These are phyloP conservation scores for Gasterosteus aculeatus DNA, from an alignment of 2,113 vertebrate genomes.

Conservation along the genomic window DNA sequence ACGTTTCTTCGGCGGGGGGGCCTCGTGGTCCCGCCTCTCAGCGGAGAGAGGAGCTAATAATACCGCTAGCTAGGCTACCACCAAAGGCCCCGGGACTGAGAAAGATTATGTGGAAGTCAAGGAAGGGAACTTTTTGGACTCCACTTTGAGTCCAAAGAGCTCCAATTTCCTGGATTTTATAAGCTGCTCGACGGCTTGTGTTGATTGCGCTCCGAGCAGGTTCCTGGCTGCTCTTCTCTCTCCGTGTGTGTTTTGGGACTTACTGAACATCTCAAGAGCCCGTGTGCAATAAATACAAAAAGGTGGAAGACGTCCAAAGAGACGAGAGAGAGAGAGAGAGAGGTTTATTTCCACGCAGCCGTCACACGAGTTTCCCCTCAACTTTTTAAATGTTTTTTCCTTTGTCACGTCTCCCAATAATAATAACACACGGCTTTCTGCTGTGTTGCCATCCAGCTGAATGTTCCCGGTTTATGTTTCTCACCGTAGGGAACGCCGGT, in stretches of 20 bases:
- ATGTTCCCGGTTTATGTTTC: conserved; percentile 63
- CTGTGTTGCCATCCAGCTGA: conserved; percentile 19
- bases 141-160: background rate
- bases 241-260: conserved; percentile 1
- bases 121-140: conserved; percentile 13
- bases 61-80: conserved; percentile 5
- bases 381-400: too few relatives aligned
- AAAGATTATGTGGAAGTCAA: conserved; percentile 42
- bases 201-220: background rate
- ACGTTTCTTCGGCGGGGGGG: background rate
- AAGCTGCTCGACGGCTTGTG: conserved; percentile 28
- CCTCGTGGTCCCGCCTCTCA: background rate
- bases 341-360: conserved; percentile 18
- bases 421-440: background rate
- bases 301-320: conserved; percentile 1
- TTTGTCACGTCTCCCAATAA: conserved; percentile 8
- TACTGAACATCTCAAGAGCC: conserved; percentile 6
- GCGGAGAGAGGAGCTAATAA: conserved; percentile 18
- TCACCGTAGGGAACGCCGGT: conserved; percentile 73
- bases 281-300: conserved; percentile 11
- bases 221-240: background rate
- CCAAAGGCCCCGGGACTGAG: conserved; percentile 31
- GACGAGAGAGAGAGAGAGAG: background rate
- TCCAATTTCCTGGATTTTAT: conserved; percentile 27
- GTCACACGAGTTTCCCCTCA: background rate